Evolutionary conservation across 2,113 vertebrate genomes (phyloP).

Genomic region (Microcebus murinus): DNA sequence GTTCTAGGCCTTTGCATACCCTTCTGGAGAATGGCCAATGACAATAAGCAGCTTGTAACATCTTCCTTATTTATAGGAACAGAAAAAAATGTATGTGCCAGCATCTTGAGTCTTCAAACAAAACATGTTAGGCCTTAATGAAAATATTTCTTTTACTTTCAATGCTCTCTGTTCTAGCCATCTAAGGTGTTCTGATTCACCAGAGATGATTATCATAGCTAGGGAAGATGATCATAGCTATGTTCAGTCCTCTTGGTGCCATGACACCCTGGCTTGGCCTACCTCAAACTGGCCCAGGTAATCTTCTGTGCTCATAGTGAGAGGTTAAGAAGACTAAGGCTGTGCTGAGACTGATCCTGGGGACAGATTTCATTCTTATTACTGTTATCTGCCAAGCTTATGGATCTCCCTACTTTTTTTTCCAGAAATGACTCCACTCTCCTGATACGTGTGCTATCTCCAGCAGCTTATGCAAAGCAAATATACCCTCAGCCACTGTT

Average conservation of each 20-base stretch:
- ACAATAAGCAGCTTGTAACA: not conserved
- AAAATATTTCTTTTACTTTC: not conserved
- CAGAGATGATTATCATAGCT: not conserved
- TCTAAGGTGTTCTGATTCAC: not conserved
- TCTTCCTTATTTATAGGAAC: not conserved
- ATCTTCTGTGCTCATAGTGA: not conserved
- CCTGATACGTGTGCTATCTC: not conserved
- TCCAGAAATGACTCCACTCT: not conserved
- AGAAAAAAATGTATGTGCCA: not conserved
- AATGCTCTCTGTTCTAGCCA: not conserved
- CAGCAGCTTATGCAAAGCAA: not conserved
- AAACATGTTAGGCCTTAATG: not conserved
- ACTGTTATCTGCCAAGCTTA: not conserved
- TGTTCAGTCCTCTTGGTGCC: not conserved
- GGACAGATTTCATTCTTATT: not conserved
- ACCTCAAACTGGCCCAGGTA: too few relatives aligned
- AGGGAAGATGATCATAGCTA: not conserved
- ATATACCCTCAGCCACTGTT: not conserved
- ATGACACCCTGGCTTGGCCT: not conserved
- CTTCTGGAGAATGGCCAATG: not conserved
- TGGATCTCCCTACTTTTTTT: not conserved
- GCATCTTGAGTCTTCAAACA: not conserved
- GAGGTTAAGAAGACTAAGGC: not conserved
- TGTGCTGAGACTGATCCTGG: not conserved
- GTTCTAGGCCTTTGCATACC: not conserved